Percentiles rank a stretch among this genome's conserved stretches.
Evolutionary conservation across 2,888 invertebrate species (phyloP).

Genomic region (Oscheius sp.): DNA sequence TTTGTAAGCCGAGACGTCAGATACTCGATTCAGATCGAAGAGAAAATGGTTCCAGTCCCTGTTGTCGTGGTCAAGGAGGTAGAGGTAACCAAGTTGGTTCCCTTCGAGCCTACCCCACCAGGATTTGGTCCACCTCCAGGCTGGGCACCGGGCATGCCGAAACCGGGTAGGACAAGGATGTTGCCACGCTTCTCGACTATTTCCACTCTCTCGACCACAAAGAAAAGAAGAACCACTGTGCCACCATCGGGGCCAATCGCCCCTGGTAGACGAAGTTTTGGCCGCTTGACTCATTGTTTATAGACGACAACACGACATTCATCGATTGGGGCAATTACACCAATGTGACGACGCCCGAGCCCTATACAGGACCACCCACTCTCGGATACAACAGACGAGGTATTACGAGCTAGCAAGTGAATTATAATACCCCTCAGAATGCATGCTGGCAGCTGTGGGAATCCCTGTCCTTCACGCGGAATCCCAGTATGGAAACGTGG

Average conservation of each 20-base stretch:
- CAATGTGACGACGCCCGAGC: conserved; percentile 63
- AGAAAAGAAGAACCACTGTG: conserved; percentile 27
- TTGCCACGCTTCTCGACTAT: conserved; percentile 45
- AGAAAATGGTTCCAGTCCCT: conserved; percentile 71
- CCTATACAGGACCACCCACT: conserved; percentile 71
- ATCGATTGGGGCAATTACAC: conserved; percentile 50
- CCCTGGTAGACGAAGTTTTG: neutral
- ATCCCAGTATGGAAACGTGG: conserved; percentile 71
- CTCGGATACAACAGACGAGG: conserved; percentile 66
- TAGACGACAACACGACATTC: conserved; percentile 54
- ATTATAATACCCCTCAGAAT: conserved; percentile 55
- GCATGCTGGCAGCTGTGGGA: conserved; percentile 71
- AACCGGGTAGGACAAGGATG: conserved; percentile 59
- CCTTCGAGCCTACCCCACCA: conserved; percentile 73
- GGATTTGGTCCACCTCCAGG: conserved; percentile 70
- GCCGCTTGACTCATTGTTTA: neutral
- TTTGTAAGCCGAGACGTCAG: neutral
- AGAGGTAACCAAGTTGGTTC: conserved; percentile 67
- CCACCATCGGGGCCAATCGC: conserved; percentile 14
- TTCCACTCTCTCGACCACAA: conserved; percentile 21
- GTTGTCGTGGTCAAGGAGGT: conserved; percentile 73
- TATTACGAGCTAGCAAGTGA: neutral
- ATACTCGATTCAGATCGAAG: conserved; percentile 57
- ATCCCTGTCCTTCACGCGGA: conserved; percentile 73
- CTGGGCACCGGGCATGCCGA: conserved; percentile 72